Evolutionary conservation across 2,113 vertebrate genomes (phyloP), one percentile per base, ranked within the genome.

Genomic region (Halichoerus grypus): DNA sequence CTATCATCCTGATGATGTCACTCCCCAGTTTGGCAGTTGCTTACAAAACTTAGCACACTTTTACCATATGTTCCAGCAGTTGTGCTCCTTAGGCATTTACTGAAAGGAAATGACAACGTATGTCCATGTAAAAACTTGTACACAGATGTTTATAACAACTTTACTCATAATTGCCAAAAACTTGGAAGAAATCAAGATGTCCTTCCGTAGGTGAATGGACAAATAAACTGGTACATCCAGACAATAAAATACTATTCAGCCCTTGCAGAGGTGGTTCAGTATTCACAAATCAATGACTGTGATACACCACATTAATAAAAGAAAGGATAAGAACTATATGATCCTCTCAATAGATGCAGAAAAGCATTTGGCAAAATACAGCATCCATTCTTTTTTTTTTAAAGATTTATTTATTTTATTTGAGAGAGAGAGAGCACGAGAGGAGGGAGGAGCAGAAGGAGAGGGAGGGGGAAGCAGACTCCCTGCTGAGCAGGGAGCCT

Each of bases 401-500:
- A 10, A 69, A 36, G 31, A 69, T 59, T 24, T n/a, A 36, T 69
- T 19, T 69, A 36, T 69, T 69, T 69, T 36, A 36, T 69, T 69
- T n/a, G 67, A 69, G 67, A 69, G 65, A n/a, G 65, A n/a, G 65
- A 24, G 57, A 69, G 33, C 63, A 33, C 1, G 33, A n/a, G 67
- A 1, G 15, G 33, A 21, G 7, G 33, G 33, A 21, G 7, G 67
- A 69, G 33, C 33, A 69, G 67, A 69, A 36, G 33, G 67, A 69
- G 18, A 69, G 67, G 67, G 33, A 36, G 67, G 67, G 18, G n/a
- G 33, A 69, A 69, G 19, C 33, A 69, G 67, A 69, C 33, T 36
- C 67, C 33, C 33, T 0, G 0, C 67, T 69, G n/a, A 69, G 67
- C 0, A 1, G 67, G n/a, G 16, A 36, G 4, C 8, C 33, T 8